Percentiles rank a stretch among this genome's conserved stretches.
Conservation (phyloP, 2,888 invertebrate species). For the Tenodera sinensis region DNA sequence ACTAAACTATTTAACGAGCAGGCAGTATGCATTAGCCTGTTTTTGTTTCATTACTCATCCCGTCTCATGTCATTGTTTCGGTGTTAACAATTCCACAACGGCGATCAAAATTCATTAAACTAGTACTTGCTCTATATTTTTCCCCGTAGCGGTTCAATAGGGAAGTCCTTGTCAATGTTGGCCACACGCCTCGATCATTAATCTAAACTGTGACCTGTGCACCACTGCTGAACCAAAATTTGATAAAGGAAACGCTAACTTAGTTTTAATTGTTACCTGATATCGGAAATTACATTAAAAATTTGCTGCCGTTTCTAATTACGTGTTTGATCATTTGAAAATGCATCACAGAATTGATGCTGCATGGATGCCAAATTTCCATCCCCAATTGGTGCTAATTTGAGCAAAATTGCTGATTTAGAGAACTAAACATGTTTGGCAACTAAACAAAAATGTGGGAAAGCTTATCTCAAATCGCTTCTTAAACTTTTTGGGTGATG, state of each 20-base stretch:
- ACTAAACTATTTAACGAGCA: background rate
- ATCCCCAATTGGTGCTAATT: background rate
- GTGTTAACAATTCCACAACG: background rate
- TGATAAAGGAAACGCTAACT: background rate
- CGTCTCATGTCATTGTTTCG: background rate
- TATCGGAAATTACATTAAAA: background rate
- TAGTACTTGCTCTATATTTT: background rate
- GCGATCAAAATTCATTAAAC: background rate
- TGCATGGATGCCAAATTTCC: background rate
- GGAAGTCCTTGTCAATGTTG: background rate
- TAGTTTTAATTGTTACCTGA: background rate
- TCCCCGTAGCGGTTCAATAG: background rate
- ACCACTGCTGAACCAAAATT: background rate
- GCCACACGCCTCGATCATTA: background rate
- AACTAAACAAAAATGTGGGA: too few relatives aligned
- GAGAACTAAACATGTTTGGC: too few relatives aligned
- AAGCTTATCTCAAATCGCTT: too few relatives aligned
- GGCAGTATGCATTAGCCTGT: background rate
- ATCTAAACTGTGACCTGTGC: background rate
- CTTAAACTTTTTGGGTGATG: too few relatives aligned
- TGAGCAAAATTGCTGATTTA: background rate
- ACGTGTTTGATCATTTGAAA: background rate
- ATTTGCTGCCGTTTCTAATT: background rate
- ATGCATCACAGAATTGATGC: background rate
- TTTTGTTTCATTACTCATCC: background rate